Base-by-base conservation (phyloP, 2,113 vertebrate genomes). In the Cololabis saira region DNA sequence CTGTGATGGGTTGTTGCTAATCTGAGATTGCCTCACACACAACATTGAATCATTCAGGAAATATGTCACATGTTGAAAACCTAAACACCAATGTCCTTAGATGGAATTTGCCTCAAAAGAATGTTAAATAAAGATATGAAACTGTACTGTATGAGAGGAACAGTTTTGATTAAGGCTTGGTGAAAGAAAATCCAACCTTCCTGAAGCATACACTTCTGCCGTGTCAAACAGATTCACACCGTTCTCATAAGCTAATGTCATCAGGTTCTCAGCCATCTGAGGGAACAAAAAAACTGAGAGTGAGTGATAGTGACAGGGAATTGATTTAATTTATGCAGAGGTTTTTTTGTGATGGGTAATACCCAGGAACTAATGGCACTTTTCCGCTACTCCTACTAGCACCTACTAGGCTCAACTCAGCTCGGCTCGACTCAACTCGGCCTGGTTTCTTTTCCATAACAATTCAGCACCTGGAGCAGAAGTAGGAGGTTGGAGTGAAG, bases 221-320 rank as follows among this genome's bases (percentile, higher is more conserved):
- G 98, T 99, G 80, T 99, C 98, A 21, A 99, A 99, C 12, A 99
- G 93, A 87, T 99, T 99, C 53, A 99, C 95, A 0, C 98, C 98
- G 1, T 95, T 96, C 80, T 99, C 98, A 17, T 98, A 99, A 15
- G 98, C 98, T 5, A 98, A 95, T 12, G 96, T 94, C 98, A 99
- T 98, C 88, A 99, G 89, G 87, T 95, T 96, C 81, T 98, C 97
- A 0, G 98, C 98, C 86, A 96, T 95, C 98, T 99, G 62, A 51
- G 68, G 84, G 53, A 68, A 87, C 37, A 76, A 40, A 85, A 67
- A 72, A n/a, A 79, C 16, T 64, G 44, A 85, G 53, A 37, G 5
- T 84, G 62, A 75, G 61, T 74, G 27, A 75, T 12, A 21, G 27
- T 54, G 27, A 24, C 14, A 13, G 24, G 18, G 54, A 67, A 64